phyloP scores from a whole-genome alignment of 2,797 vertebrate genomes.

The Molossus molossus region DNA sequence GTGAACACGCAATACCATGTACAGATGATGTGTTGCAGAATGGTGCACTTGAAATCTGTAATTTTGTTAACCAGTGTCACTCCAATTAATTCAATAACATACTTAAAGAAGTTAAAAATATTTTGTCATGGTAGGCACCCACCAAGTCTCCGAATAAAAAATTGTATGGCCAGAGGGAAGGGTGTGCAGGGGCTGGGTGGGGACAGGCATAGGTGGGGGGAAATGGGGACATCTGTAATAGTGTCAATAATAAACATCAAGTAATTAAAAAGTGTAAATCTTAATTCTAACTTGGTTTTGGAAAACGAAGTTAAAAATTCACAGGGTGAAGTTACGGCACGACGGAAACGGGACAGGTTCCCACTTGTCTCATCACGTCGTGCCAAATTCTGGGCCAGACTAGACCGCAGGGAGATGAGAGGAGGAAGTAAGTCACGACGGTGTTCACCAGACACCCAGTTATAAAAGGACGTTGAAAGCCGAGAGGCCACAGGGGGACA shows the following conservation, averaged over 20 bases:
- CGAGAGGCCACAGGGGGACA: conserved; percentile 26
- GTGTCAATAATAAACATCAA: too few relatives aligned
- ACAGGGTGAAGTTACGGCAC: neutral
- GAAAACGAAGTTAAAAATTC: conserved; percentile 45
- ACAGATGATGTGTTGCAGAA: too few relatives aligned
- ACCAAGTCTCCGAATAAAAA: neutral
- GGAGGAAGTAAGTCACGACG: conserved; percentile 41
- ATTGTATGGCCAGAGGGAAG: too few relatives aligned
- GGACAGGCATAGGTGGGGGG: too few relatives aligned
- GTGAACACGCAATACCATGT: too few relatives aligned
- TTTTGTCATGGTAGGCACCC: neutral
- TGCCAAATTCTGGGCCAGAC: neutral
- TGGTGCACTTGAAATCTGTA: too few relatives aligned
- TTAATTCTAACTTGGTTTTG: neutral
- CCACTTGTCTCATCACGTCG: neutral
- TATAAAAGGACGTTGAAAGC: neutral
- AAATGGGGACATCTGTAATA: too few relatives aligned
- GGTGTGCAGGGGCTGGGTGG: too few relatives aligned
- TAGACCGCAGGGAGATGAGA: conserved; percentile 47
- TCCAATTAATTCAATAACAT: too few relatives aligned
- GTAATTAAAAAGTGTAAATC: neutral
- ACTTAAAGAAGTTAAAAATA: neutral
- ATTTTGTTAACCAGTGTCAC: too few relatives aligned
- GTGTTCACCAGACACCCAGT: neutral
- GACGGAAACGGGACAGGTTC: neutral